A percentile compares a stretch with the other conserved stretches of the same genome.
Conservation (phyloP, 2,797 vertebrate genomes). For the Petrocephalus sullivani region DNA sequence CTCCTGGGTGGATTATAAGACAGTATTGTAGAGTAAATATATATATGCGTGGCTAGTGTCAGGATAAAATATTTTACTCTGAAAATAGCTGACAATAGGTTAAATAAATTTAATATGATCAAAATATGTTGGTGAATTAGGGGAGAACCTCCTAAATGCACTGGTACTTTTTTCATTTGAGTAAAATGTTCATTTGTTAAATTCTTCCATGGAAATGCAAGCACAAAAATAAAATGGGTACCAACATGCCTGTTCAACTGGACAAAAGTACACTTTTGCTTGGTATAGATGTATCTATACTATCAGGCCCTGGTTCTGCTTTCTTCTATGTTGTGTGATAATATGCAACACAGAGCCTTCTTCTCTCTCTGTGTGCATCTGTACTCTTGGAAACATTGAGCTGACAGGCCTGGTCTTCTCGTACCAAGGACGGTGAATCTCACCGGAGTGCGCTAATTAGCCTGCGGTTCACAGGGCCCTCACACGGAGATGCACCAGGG, state of each 20-base stretch:
- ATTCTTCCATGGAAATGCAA: background rate
- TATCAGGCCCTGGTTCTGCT: background rate
- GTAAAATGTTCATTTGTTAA: background rate
- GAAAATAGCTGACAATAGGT: background rate
- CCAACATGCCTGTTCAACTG: background rate
- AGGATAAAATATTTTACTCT: background rate
- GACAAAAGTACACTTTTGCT: background rate
- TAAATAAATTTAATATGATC: background rate
- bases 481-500: conserved; percentile 6
- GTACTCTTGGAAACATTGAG: background rate
- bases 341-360: background rate
- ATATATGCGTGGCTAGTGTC: background rate
- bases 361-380: background rate
- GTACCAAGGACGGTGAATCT: background rate
- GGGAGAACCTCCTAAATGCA: background rate
- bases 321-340: background rate
- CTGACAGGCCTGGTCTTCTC: background rate
- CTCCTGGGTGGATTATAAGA: background rate
- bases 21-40: background rate
- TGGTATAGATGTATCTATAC: background rate
- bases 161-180: background rate
- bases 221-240: background rate
- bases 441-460: conserved; percentile 15
- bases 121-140: background rate
- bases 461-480: background rate